Evolutionary conservation across 2,113 vertebrate species (phyloP).

Genomic region (Nycticryphes semicollaris): DNA sequence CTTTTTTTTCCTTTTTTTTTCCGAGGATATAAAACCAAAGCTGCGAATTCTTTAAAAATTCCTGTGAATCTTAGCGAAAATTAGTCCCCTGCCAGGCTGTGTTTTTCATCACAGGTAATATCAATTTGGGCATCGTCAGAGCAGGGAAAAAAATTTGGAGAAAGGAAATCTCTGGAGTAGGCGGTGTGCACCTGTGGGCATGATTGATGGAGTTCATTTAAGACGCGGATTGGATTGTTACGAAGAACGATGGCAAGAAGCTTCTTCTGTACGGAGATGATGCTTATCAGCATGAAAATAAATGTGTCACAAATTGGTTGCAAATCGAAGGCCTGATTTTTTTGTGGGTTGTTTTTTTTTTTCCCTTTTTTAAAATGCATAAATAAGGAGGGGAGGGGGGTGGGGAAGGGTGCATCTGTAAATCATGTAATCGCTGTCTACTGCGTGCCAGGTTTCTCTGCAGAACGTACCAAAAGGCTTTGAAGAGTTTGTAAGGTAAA

Average conservation of each 20-base stretch:
- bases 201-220: background rate
- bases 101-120: background rate
- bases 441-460: background rate
- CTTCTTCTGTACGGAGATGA: background rate
- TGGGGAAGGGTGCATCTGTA: background rate
- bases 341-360: background rate
- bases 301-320: background rate
- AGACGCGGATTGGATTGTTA: background rate
- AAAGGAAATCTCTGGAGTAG: background rate
- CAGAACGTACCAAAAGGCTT: background rate
- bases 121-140: background rate
- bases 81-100: background rate
- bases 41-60: background rate
- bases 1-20: background rate
- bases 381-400: background rate
- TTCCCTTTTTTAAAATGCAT: background rate
- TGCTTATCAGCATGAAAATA: slow-evolving; percentile 3
- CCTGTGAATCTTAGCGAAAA: background rate
- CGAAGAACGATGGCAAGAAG: background rate
- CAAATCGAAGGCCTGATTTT: background rate
- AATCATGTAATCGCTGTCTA: background rate
- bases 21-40: background rate
- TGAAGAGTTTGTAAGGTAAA: background rate
- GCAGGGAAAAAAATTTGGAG: background rate
- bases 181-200: background rate